A percentile compares a stretch with the other conserved stretches of the same genome.
phyloP scores from a whole-genome alignment of 1,140 invertebrate species.

The Trialeurodes vaporariorum region DNA sequence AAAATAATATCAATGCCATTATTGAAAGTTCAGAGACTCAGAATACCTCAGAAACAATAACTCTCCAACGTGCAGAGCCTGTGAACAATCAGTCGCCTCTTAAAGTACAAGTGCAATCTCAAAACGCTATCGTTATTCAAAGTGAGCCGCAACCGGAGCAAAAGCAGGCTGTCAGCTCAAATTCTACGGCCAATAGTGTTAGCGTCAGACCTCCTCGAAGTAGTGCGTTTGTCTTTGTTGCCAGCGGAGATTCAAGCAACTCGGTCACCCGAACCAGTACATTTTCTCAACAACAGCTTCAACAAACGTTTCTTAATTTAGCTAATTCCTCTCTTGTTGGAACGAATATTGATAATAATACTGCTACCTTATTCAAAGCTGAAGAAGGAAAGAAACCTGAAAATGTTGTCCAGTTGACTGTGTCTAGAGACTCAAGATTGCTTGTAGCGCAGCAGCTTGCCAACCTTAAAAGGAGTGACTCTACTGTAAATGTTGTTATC shows the following conservation, averaged over 20 bases:
- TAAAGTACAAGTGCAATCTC: background rate
- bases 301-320: background rate
- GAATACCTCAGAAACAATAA: background rate
- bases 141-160: background rate
- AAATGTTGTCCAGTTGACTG: background rate
- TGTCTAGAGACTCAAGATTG: background rate
- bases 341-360: background rate
- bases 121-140: background rate
- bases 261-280: background rate
- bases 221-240: background rate
- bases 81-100: background rate
- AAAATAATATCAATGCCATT: background rate
- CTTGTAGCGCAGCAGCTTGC: background rate
- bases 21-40: background rate
- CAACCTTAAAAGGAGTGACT: background rate
- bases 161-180: background rate
- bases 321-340: background rate
- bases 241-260: background rate
- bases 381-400: background rate
- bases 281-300: background rate
- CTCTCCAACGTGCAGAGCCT: background rate
- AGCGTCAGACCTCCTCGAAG: background rate
- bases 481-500: constrained; percentile 1
- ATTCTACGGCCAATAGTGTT: background rate
- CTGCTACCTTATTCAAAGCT: background rate